A percentile compares a stretch with the other conserved stretches of the same genome.
Evolutionary conservation across 2,113 vertebrate species (phyloP).

Genomic region (Pristiophorus japonicus): DNA sequence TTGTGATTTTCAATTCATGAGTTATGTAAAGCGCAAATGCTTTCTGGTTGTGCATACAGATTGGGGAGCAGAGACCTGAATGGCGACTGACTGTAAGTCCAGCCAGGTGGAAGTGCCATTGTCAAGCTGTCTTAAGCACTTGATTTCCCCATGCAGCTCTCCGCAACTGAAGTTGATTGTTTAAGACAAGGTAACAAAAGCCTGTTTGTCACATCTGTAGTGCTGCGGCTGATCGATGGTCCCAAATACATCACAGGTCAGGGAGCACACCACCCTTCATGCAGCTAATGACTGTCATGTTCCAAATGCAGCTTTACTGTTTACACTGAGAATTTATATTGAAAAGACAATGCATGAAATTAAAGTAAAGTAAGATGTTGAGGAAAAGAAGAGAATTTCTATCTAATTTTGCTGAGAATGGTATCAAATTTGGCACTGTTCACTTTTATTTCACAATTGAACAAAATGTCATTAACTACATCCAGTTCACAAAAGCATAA

Average conservation of each 20-base stretch:
- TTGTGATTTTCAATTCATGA: background rate
- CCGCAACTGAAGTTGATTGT: constrained; percentile 32
- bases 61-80: background rate
- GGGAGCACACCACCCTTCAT: constrained; percentile 26
- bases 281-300: background rate
- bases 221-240: constrained; percentile 36
- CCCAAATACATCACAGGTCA: constrained; percentile 35
- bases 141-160: constrained; percentile 35
- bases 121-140: background rate
- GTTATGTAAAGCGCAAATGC: background rate
- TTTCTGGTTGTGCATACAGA: background rate
- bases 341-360: background rate
- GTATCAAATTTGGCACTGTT: background rate
- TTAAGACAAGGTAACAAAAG: constrained; percentile 38
- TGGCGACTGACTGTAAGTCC: background rate
- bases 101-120: constrained; percentile 1
- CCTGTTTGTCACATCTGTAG: background rate
- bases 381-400: background rate
- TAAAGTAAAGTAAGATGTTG: background rate
- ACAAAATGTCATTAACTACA: background rate
- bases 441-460: background rate
- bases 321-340: background rate
- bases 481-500: background rate
- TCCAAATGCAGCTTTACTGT: background rate
- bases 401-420: background rate